phyloP scores from a whole-genome alignment of 2,797 vertebrate species.

The Nannoperca obscura region DNA sequence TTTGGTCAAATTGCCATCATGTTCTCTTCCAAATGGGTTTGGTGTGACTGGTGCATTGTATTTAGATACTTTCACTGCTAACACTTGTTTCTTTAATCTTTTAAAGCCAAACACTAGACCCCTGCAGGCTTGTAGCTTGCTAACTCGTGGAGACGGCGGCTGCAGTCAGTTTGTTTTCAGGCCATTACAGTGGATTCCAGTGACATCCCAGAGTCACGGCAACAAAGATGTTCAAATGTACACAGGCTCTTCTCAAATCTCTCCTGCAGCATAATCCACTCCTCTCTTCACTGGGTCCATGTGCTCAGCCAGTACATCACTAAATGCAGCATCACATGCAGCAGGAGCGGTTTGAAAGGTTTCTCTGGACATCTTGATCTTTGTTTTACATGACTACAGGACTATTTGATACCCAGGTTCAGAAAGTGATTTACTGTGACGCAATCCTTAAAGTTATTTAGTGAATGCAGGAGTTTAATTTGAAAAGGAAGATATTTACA shows the following conservation, averaged over 20 bases:
- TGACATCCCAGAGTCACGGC: not conserved
- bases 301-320: not conserved
- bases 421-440: not conserved
- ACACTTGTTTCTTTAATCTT: not conserved
- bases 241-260: not conserved
- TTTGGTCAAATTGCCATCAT: no score
- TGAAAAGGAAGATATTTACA: not conserved
- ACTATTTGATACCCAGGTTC: not conserved
- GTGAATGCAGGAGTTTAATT: not conserved
- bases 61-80: not conserved
- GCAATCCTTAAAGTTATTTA: not conserved
- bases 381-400: not conserved
- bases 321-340: no score
- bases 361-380: not conserved
- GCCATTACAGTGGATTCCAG: not conserved
- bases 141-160: not conserved
- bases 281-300: not conserved
- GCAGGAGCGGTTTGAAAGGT: not conserved
- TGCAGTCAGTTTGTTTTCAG: not conserved
- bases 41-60: not conserved
- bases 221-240: not conserved
- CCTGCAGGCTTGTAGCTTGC: not conserved
- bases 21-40: not conserved
- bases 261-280: not conserved
- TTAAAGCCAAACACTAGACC: not conserved